Percentiles rank a stretch among this genome's conserved stretches.
These are phyloP conservation scores for Ceyx melanurus DNA, from an alignment of 2,113 vertebrate genomes.

Conservation along the genomic window DNA sequence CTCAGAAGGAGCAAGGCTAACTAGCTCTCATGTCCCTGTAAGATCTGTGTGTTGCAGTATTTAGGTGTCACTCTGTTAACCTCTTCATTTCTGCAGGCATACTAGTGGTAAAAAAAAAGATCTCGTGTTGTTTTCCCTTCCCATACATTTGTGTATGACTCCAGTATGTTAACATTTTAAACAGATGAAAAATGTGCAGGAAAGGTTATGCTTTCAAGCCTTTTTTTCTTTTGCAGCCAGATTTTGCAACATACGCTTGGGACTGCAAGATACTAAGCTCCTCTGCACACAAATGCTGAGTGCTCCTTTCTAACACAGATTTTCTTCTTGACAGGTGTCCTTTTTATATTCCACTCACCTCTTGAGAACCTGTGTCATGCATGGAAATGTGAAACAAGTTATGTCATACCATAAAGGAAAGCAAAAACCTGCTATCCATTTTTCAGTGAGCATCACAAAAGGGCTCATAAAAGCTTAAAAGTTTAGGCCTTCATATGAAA, in stretches of 20 bases:
- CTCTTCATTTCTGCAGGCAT: background rate
- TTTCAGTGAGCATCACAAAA: background rate
- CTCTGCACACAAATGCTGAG: background rate
- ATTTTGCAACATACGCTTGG: background rate
- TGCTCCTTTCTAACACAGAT: background rate
- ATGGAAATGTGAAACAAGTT: background rate
- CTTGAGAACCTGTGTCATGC: background rate
- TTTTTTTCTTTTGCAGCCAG: background rate
- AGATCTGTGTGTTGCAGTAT: background rate
- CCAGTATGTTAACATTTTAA: background rate
- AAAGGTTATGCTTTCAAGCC: background rate
- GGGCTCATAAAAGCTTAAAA: background rate
- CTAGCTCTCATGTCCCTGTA: background rate
- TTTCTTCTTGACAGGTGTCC: background rate
- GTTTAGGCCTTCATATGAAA: background rate
- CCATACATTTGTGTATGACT: background rate
- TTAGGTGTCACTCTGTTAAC: constrained; percentile 1
- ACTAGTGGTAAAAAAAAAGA: background rate
- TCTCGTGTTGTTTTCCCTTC: background rate
- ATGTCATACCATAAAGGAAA: background rate
- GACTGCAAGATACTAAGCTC: background rate
- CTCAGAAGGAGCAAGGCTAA: constrained; percentile 8
- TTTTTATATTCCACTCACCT: background rate
- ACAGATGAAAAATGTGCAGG: background rate
- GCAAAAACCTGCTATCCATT: background rate